Evolutionary conservation across 2,888 invertebrate species (phyloP), one percentile per base, ranked within the genome.

Genomic region (Stegana nigrithorax): DNA sequence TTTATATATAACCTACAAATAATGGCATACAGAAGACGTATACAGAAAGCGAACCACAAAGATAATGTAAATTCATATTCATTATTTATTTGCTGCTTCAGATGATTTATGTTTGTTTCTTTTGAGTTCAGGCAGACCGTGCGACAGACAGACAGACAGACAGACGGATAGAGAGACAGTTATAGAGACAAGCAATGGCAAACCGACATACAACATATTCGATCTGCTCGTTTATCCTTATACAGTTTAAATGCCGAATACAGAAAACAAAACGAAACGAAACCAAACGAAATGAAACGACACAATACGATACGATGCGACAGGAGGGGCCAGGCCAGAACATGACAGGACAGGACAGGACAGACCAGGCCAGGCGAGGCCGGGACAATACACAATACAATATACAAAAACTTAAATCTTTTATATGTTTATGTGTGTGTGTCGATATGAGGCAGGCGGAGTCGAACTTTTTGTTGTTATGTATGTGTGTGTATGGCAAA

Each of bases 81-180:
- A 63, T 69, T 75, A 80, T 78, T 78, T 75, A 78, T 78, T 72
- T 66, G 67, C 44, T 70, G 61, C 62, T 66, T 67, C 63, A 60
- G 67, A 63, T 73, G 71, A 75, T 78, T 78, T 77, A 75, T 74
- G 72, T 68, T 63, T 63, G 65, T 39, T 59, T 26, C 57, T 55
- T 67, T 60, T 67, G 50, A 59, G 62, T 64, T 61, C 59, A 63
- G 32, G 62, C 61, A 69, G 32, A 58, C 58, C 6, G 12, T n/a
- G 26, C 7, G 45, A 45, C 8, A 26, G 50, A 50, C 50, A 2
- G 39, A 39, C 32, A 23, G 42, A 26, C 57, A 23, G 29, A 32
- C 32, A 50, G 21, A 45, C 45, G n/a, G 50, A 50, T 26, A 3
- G 26, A 42, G 10, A 14, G 21, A 26, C 12, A 23, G n/a, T n/a